These are phyloP conservation scores for Boleophthalmus pectinirostris DNA, from an alignment of 2,113 vertebrate species.

Conservation along the genomic window DNA sequence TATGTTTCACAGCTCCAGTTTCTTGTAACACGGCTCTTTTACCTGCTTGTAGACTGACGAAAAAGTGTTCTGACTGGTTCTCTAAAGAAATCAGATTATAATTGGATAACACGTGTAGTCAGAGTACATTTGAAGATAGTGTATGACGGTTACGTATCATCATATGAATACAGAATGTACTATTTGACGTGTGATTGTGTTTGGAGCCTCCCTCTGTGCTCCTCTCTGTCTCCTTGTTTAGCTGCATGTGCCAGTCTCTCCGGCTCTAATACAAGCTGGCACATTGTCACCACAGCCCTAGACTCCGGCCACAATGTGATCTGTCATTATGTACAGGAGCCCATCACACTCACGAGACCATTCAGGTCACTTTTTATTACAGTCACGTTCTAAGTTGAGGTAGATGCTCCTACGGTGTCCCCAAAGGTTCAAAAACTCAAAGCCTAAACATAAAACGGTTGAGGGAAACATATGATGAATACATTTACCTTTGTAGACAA, in stretches of 20 bases:
- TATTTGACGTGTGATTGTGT: slow-evolving; percentile 29
- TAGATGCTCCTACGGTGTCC: slow-evolving; percentile 50
- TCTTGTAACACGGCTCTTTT: background rate
- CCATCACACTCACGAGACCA: slow-evolving; percentile 62
- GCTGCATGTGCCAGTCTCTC: slow-evolving; percentile 58
- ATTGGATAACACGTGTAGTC: background rate
- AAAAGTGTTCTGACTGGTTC: background rate
- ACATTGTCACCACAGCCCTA: slow-evolving; percentile 67
- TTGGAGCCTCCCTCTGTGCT: slow-evolving; percentile 47
- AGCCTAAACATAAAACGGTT: slow-evolving; percentile 2
- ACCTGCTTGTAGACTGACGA: background rate
- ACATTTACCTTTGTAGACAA: too few relatives aligned
- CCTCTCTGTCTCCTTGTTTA: slow-evolving; percentile 65
- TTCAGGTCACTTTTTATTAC: slow-evolving; percentile 58
- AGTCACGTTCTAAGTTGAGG: slow-evolving; percentile 55
- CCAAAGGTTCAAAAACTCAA: slow-evolving; percentile 34
- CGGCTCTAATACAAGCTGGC: slow-evolving; percentile 67
- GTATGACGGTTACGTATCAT: background rate
- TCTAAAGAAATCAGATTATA: background rate
- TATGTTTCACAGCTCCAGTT: background rate
- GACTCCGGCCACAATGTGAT: slow-evolving; percentile 61
- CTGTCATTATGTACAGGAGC: slow-evolving; percentile 68
- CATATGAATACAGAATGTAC: slow-evolving; percentile 8
- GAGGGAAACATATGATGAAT: background rate
- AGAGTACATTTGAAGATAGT: background rate